Conservation (phyloP, 2,113 vertebrate species). For the Raphicerus campestris region DNA sequence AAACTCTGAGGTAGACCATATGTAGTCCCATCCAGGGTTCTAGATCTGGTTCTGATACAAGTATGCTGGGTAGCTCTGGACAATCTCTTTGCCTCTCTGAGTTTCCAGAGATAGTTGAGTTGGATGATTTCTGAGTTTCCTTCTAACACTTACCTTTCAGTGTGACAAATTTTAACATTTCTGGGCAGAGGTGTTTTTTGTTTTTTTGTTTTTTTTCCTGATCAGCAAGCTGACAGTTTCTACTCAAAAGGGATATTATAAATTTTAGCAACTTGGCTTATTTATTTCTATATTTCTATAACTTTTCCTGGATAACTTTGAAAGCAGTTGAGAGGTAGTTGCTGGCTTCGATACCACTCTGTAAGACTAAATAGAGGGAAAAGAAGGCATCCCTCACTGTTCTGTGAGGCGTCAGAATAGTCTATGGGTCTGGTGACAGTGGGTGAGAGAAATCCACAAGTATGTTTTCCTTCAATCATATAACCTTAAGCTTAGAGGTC, state of each 20-base stretch:
- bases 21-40: background rate
- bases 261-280: background rate
- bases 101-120: background rate
- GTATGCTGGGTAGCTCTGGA: background rate
- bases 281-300: background rate
- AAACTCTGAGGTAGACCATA: background rate
- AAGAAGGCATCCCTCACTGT: no score
- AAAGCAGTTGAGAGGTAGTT: background rate
- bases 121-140: background rate
- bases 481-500: background rate
- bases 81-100: background rate
- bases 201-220: background rate
- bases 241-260: background rate
- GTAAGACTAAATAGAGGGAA: background rate
- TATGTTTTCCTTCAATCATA: background rate
- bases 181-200: fast-evolving
- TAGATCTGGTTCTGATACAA: background rate
- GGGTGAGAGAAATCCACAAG: background rate
- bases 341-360: background rate
- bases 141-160: background rate
- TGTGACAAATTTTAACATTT: background rate
- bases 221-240: background rate
- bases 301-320: background rate
- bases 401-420: background rate
- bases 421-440: background rate